Evolutionary conservation across 2,888 invertebrate genomes (phyloP).

Genomic region (Pyralis farinalis): DNA sequence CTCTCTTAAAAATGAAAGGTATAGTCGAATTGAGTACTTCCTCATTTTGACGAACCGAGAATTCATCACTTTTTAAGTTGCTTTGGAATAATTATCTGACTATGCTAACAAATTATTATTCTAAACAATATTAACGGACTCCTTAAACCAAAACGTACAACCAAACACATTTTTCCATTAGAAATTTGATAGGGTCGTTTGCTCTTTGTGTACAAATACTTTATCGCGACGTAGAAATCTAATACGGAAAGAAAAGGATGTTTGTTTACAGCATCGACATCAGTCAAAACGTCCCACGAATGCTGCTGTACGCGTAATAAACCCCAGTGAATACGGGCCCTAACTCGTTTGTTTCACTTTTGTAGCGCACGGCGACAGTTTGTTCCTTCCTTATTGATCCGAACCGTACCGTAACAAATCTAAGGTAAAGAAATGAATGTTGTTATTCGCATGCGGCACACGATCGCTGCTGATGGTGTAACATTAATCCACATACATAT

Average conservation of each 20-base stretch:
- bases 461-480: constrained; percentile 37
- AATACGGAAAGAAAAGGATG: neutral
- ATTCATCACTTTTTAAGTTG: too few relatives aligned
- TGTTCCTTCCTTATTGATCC: constrained; percentile 51
- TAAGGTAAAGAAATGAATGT: constrained; percentile 45
- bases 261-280: neutral
- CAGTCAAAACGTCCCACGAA: neutral
- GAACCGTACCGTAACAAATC: constrained; percentile 44
- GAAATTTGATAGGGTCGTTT: neutral
- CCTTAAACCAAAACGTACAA: neutral
- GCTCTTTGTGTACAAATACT: neutral
- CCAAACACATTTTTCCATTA: neutral
- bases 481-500: constrained; percentile 59
- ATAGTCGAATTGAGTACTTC: too few relatives aligned
- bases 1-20: too few relatives aligned
- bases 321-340: constrained; percentile 17
- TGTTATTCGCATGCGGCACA: constrained; percentile 48
- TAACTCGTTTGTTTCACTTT: constrained; percentile 46
- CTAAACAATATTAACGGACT: too few relatives aligned
- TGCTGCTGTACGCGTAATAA: constrained; percentile 2
- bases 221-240: neutral
- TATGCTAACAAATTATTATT: too few relatives aligned
- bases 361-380: constrained; percentile 43
- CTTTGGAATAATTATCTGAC: too few relatives aligned
- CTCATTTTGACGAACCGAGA: too few relatives aligned